A percentile compares a stretch with the other conserved stretches of the same genome.
Conservation (phyloP, 2,113 vertebrate species). For the Erythrolamprus reginae region DNA sequence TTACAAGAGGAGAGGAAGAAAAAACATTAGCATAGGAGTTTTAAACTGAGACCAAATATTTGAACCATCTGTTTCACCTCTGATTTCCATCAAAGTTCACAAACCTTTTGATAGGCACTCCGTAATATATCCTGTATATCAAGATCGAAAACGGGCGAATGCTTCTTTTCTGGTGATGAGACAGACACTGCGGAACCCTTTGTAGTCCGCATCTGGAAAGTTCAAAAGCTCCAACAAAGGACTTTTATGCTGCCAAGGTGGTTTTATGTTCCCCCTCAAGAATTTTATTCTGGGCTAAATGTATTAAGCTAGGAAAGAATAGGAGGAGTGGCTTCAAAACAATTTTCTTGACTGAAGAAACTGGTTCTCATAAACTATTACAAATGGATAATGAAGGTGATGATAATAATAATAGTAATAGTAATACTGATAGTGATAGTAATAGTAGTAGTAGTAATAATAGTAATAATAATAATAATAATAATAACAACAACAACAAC, state of each 20-base stretch:
- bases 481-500: no score
- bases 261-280: constrained; percentile 66
- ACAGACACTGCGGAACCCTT: constrained; percentile 66
- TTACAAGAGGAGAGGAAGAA: constrained; percentile 51
- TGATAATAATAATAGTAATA: not conserved
- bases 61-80: constrained; percentile 80
- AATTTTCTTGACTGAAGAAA: constrained; percentile 72
- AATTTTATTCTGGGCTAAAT: constrained; percentile 77
- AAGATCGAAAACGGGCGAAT: constrained; percentile 55
- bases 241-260: constrained; percentile 69
- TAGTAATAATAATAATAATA: not conserved
- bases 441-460: constrained; percentile 12
- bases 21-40: constrained; percentile 70
- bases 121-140: constrained; percentile 72
- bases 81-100: constrained; percentile 76
- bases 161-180: constrained; percentile 73
- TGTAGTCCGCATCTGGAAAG: constrained; percentile 75
- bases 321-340: constrained; percentile 73
- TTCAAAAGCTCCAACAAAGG: constrained; percentile 79
- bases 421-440: constrained; percentile 16
- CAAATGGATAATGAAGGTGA: constrained; percentile 49
- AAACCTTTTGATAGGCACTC: constrained; percentile 69
- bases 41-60: constrained; percentile 72
- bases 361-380: constrained; percentile 72
- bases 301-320: constrained; percentile 75